Conservation (phyloP, 2,797 vertebrate species). For the Phylloscopus collybita region DNA sequence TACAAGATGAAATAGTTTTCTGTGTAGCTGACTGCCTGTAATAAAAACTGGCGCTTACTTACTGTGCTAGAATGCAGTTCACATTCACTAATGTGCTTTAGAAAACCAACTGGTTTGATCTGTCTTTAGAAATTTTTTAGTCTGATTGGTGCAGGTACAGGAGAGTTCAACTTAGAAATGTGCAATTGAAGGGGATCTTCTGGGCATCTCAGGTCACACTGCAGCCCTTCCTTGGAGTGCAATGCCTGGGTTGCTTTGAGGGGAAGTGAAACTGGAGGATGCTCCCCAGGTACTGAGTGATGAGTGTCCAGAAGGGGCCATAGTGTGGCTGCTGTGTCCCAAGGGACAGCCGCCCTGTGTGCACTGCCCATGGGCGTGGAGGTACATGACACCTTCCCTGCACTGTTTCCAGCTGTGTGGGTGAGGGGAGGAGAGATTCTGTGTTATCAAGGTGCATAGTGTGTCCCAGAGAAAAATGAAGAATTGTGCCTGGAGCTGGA, state of each 20-base stretch:
- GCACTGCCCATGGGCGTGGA: not conserved
- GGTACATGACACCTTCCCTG: fast-evolving
- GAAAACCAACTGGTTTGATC: not conserved
- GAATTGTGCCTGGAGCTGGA: not conserved
- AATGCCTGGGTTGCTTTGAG: not conserved
- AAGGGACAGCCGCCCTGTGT: not conserved
- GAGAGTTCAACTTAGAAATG: not conserved
- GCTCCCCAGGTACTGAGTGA: not conserved
- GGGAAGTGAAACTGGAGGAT: not conserved
- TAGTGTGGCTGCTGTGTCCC: not conserved
- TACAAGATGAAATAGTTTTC: not conserved
- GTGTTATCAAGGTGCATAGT: not conserved
- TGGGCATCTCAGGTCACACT: not conserved
- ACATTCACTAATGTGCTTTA: not conserved
- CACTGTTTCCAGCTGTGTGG: not conserved
- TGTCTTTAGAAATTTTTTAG: not conserved
- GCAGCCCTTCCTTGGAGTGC: not conserved
- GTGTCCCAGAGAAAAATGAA: not conserved
- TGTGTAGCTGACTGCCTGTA: not conserved
- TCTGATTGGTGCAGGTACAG: not conserved
- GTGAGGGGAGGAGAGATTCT: not conserved
- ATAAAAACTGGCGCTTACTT: not conserved
- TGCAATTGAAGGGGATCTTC: not conserved
- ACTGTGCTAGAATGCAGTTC: not conserved
- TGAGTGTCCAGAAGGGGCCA: fast-evolving